Evolutionary conservation across 2,888 invertebrate genomes (phyloP).

Genomic region (Catocala fraxini): DNA sequence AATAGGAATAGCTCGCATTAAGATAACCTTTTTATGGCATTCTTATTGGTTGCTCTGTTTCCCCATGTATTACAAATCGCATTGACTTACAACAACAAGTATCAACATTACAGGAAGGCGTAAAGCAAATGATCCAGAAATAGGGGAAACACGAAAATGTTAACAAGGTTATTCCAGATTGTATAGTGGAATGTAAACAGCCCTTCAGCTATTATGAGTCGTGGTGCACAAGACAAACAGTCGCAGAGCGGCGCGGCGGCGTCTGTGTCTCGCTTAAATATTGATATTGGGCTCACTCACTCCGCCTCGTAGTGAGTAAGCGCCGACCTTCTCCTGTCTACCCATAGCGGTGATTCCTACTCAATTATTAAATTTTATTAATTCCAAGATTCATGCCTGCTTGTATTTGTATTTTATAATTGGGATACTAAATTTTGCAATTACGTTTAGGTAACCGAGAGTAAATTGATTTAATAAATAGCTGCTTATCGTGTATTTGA

Average conservation of each 20-base stretch:
- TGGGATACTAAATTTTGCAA: constrained; percentile 27
- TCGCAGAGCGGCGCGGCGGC: constrained; percentile 64
- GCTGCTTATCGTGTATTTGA: constrained; percentile 10
- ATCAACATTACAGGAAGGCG: constrained; percentile 45
- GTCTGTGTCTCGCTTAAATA: constrained; percentile 74
- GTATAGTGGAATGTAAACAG: constrained; percentile 77
- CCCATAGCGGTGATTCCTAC: constrained; percentile 36
- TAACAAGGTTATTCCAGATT: constrained; percentile 78
- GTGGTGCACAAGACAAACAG: constrained; percentile 79
- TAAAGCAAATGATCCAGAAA: constrained; percentile 45
- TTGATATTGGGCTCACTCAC: constrained; percentile 67
- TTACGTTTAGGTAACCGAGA: constrained; percentile 21
- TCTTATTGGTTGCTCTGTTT: constrained; percentile 39
- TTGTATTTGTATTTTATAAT: constrained; percentile 42
- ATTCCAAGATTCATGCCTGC: constrained; percentile 33
- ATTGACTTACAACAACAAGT: constrained; percentile 47
- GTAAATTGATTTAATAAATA: constrained; percentile 24
- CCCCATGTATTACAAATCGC: constrained; percentile 34
- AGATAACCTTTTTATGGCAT: constrained; percentile 43
- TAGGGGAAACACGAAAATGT: constrained; percentile 60
- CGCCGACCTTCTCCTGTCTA: constrained; percentile 22
- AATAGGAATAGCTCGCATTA: constrained; percentile 25
- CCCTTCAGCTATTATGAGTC: constrained; percentile 76
- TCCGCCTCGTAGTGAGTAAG: constrained; percentile 13
- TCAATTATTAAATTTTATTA: constrained; percentile 56